Evolutionary conservation across 2,888 invertebrate genomes (phyloP), one percentile per base, ranked within the genome.

Genomic region (Scrobipalpa costella): DNA sequence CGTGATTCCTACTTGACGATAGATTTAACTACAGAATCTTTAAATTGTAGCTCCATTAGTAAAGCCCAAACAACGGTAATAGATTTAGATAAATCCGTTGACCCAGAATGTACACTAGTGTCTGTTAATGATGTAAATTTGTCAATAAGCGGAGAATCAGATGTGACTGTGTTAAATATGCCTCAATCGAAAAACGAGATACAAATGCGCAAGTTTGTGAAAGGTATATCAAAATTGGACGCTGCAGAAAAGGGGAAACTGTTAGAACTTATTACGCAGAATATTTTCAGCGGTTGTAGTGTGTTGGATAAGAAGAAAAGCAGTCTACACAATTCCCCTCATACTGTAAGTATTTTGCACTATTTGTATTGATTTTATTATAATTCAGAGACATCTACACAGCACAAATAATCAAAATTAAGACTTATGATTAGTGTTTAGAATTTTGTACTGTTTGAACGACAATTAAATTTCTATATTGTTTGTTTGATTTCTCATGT

Each of bases 141-240:
- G 0, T 76, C 85, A 0, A 79, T 85, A 76, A 87, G 85, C 17
- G 84, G 84, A 0, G 89, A 88, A 40, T 90, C 90, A 0, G 80
- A 89, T 2, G 84, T 90, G 0, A 89, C 90, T 0, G 78, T 90
- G 0, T 11, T 85, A 13, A 65, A 68, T 21, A 78, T 74, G 40
- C 71, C 70, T 9, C 71, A 62, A 50, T 60, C 62, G 55, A 67
- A 55, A 44, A 73, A 68, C 8, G 38, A 61, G 0, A 2, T 8
- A 1, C 61, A 79, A 49, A 71, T 88, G 47, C 71, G 69, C 13
- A 83, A 76, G 17, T 81, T 87, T 65, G 80, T 80, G 0, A 77
- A 72, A n/a, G 84, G 85, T 2, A 82, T 90, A 11, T 78, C 79
- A 0, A 79, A 83, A 15, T 66, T 90, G 61, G 79, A 83, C 66